Evolutionary conservation across 2,888 invertebrate species (phyloP).

Genomic region (Capitulum mitella): DNA sequence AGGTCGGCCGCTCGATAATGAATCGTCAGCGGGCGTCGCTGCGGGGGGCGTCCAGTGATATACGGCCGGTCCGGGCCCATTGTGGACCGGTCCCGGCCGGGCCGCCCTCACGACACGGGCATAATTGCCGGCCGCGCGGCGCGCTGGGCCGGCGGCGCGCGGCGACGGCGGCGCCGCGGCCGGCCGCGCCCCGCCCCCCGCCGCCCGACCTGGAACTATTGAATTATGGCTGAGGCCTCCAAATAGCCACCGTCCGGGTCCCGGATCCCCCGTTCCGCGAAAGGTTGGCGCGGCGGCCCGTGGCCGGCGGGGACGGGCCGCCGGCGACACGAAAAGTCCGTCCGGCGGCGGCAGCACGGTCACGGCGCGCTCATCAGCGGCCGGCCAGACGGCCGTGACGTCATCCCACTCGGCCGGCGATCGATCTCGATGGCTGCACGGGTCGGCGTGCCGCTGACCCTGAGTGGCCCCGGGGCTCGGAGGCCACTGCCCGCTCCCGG

Average conservation of each 20-base stretch:
- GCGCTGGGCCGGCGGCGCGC: neutral
- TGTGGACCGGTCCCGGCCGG: neutral
- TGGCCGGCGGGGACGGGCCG: neutral
- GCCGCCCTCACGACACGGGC: neutral
- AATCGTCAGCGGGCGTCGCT: neutral
- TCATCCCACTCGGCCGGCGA: too few species aligned
- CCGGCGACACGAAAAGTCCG: neutral
- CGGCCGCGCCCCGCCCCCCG: neutral
- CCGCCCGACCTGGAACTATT: neutral
- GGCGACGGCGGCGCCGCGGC: neutral
- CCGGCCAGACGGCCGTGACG: too few species aligned
- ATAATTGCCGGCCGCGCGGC: neutral
- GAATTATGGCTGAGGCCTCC: neutral
- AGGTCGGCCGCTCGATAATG: neutral
- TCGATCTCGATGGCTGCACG: too few species aligned
- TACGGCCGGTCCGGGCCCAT: neutral
- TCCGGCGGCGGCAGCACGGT: too few species aligned
- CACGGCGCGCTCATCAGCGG: too few species aligned
- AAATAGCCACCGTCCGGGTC: neutral
- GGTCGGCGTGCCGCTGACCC: too few species aligned
- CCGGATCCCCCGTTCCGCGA: neutral
- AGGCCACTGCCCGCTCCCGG: too few species aligned
- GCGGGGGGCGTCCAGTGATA: slow-evolving; percentile 7
- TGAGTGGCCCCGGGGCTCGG: too few species aligned
- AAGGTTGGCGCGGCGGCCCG: too few species aligned